A percentile compares a stretch with the other conserved stretches of the same genome.
Conservation (phyloP, 2,888 invertebrate species). For the Beris chalybata region DNA sequence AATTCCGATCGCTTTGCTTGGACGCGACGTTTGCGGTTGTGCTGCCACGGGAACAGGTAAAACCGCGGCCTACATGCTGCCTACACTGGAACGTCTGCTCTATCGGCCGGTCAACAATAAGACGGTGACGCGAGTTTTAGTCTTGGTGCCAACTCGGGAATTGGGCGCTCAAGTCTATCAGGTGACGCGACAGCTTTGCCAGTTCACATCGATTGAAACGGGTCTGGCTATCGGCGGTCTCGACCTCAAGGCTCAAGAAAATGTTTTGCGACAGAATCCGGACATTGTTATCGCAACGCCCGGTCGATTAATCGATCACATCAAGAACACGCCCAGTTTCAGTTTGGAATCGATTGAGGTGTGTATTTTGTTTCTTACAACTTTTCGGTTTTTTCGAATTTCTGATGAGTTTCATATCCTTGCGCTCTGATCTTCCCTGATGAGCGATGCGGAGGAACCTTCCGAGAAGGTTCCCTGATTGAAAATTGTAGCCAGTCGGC, state of each 20-base stretch:
- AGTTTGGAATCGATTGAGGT: conserved; percentile 88
- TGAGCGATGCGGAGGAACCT: conserved; percentile 3
- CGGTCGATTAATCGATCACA: conserved; percentile 95
- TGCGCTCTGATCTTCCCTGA: conserved; percentile 52
- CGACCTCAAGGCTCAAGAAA: conserved; percentile 81
- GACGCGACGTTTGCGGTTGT: conserved; percentile 96
- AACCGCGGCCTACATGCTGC: conserved; percentile 98
- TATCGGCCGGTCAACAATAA: conserved; percentile 76
- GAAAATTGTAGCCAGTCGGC: background rate
- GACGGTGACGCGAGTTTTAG: conserved; percentile 79
- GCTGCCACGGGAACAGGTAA: conserved; percentile 98
- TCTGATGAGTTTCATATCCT: conserved; percentile 54
- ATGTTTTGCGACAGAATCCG: conserved; percentile 82
- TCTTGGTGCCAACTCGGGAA: conserved; percentile 95
- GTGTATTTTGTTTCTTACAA: conserved; percentile 49
- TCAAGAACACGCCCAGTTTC: conserved; percentile 93
- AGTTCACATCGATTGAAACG: conserved; percentile 80
- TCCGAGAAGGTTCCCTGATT: background rate
- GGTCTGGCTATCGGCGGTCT: conserved; percentile 86
- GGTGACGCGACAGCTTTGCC: conserved; percentile 87
- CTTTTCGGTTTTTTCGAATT: conserved; percentile 34
- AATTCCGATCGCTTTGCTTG: conserved; percentile 89
- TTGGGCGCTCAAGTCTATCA: conserved; percentile 97
- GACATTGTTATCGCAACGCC: conserved; percentile 99
- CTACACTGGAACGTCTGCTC: conserved; percentile 89